Evolutionary conservation across 2,888 invertebrate genomes (phyloP), one percentile per base, ranked within the genome.

Genomic region (Meiosimyza decipiens): DNA sequence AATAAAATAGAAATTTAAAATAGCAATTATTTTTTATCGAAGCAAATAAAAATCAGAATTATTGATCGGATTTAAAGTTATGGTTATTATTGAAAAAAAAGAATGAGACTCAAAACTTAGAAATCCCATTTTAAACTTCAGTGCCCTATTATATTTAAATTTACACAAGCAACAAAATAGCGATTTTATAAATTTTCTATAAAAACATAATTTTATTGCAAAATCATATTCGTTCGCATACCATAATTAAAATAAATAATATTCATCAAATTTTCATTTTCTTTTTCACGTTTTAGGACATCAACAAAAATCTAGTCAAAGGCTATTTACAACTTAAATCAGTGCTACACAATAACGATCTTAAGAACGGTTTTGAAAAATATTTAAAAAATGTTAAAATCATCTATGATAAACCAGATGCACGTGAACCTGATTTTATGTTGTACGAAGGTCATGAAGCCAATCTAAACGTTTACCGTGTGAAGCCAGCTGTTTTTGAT

Each of bases 401-500:
- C 22, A 90, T 91, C 15, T 87, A 90, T 71, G 92, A 93, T 79
- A 89, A 90, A 52, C 91, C 94, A 0, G 96, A 96, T 86, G 93
- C 92, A 82, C 89, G 97, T 22, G 98, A 98, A 84, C 97, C 98
- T 0, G 98, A 98, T 84, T 96, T 95, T 88, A 91, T 95, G 80
- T 93, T 98, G 79, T 98, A 97, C 85, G 93, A 95, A 78, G 92
- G 94, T 55, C 92, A 94, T 0, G 91, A 91, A 77, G 93, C 95
- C 47, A 90, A 89, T 40, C 90, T 98, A 78, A 94, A 94, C 87
- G 93, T 97, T 9, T 98, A 98, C 87, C 95, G 96, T 86, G 98
- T 98, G 7, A 99, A 99, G 85, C 99, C 99, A 76, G 99, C 99
- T 12, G 93, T 98, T 72, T 99, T 99, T 89, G 99, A 99, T 90